Evolutionary conservation across 2,113 vertebrate species (phyloP), one percentile per base, ranked within the genome.

Genomic region (Cryptotis parvus): DNA sequence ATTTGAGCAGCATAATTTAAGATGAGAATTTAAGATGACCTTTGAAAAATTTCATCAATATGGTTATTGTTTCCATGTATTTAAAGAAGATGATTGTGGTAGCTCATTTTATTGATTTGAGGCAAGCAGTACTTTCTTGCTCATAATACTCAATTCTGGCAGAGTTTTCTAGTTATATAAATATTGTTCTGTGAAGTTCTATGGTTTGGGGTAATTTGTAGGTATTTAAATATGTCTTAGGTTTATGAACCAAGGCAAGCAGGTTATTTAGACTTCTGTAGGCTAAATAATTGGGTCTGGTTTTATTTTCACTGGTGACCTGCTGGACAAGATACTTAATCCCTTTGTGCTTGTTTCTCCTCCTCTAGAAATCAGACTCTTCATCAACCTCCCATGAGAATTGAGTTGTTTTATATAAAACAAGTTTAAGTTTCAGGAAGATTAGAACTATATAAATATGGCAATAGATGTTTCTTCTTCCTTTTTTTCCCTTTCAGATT

Each of bases 251-350:
- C 83, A 88, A 93, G 73, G 69, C 84, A 94, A 45, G 55, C 41
- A 95, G 68, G 49, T 87, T 86, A 85, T 90, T 94, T 94, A 94
- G 69, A 90, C 66, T 95, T 58, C 92, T 77, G 84, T 69, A 82
- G 55, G 61, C 58, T 89, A 89, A 90, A 89, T 96, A 96, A 93
- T 90, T 97, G 73, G 91, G 81, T 91, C 89, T 94, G 89, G 93
- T 96, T 91, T 95, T 95, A 84, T 89, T 94, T 96, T 94, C 77
- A 69, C 69, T 92, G 70, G 77, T 93, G 78, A 90, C 87, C 95
- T 96, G 92, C 89, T 93, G 61, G 91, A 94, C 55, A 92, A 93
- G 96, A 95, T 75, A 97, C 74, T 93, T 95, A 94, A 96, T 95
- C 86, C 81, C 52, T 89, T 94, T 90, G 94, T 94, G 52, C 90